Base-by-base conservation (phyloP, 2,113 vertebrate genomes). In the Oncorhynchus clarkii region DNA sequence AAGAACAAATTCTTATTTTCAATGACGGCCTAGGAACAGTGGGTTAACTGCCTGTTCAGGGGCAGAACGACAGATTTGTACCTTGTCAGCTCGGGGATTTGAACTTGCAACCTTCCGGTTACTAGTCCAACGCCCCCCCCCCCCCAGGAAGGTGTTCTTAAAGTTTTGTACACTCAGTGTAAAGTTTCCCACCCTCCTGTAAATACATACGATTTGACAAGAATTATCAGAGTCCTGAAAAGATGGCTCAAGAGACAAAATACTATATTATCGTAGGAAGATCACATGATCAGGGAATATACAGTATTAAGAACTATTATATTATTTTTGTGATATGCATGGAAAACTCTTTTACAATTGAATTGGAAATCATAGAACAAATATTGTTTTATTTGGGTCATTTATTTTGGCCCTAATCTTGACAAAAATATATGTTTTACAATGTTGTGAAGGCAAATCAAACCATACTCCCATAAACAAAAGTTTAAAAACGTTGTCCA, bases 161-260 rank as follows among this genome's bases (percentile, higher is more conserved):
- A 45, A 1, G 39, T 45, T 45, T 45, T 11, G 39, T 45, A 9
- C 39, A 45, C 39, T 45, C 39, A 45, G 39, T 45, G 39, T 84
- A 88, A 51, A 83, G 59, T 83, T 84, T 87, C 77, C 80, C 74
- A 74, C 79, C 86, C 84, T 86, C 88, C 64, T 57, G 80, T 84
- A 78, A 81, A 82, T 68, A 76, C 72, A 80, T 87, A 89, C 80
- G 39, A 59, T 27, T 64, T 22, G 16, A 57, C 54, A 57, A 20
- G 16, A 20, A 45, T 45, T 20, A 57, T 20, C 13, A 57, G 39
- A 39, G 39, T 45, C 2, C 9, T 45, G 39, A 45, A 2, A 45
- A 45, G 39, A 45, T 11, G 8, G 39, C 39, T 45, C 39, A 45
- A 45, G 39, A 45, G 39, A 45, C 39, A 11, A 45, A 45, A 45